Evolutionary conservation across 2,888 invertebrate species (phyloP), one percentile per base, ranked within the genome.

Genomic region (Parnassius glacialis): DNA sequence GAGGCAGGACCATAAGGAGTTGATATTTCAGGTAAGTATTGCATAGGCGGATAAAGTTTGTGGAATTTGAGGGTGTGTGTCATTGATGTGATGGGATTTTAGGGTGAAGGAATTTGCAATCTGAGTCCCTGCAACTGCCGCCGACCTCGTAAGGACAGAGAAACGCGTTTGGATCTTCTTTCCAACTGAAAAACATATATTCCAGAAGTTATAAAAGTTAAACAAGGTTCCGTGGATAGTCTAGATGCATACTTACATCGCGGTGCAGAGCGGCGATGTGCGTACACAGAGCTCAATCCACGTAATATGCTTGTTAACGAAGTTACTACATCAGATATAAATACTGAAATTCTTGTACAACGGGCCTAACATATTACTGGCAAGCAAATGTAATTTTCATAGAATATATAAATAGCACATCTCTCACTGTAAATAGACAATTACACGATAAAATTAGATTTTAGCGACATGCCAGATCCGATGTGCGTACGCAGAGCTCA

Each of bases 21-120:
- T 48, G 48, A 56, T 52, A 64, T 64, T 57, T 59, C 34, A 64
- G 59, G 44, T 47, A 59, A 50, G 53, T 52, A 59, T 52, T 48
- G n/a, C 41, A 48, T n/a, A 53, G 59, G 57, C 52, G 53, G 51
- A 20, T 64, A 53, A 64, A 70, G 73, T 72, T 71, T 69, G 65
- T 68, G 41, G 66, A 70, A 70, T 68, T 62, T 61, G 61, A 65
- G 64, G 70, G 68, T 67, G 66, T 65, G 70, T 82, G 86, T 89
- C 81, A 87, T 74, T 83, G 83, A 54, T 65, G 61, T 65, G 77
- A 68, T 51, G 72, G 79, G 69, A 72, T 68, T 69, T 83, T 81
- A 54, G 88, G 87, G 70, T 92, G 92, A 62, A 90, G 81, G 80
- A 85, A 90, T 85, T 85, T 87, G 90, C 92, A 92, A 71, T 87